phyloP scores from a whole-genome alignment of 2,797 vertebrate species.

The Esox lucius region DNA sequence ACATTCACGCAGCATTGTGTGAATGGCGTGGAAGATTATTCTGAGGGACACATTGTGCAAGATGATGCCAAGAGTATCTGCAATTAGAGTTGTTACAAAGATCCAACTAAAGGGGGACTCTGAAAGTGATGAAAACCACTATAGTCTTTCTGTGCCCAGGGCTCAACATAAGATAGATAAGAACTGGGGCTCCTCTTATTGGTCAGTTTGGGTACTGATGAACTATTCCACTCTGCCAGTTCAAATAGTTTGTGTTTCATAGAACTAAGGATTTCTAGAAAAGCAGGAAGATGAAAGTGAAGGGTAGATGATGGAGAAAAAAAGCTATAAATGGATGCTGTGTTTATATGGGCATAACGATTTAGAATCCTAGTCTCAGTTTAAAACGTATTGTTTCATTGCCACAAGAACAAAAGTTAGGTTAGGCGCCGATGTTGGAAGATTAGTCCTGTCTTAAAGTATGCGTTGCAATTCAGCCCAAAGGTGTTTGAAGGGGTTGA shows the following conservation, averaged over 20 bases:
- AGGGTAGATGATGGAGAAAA: not conserved
- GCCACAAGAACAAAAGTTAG: no score
- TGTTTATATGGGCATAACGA: no score
- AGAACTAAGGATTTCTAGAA: not conserved
- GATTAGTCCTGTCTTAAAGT: no score
- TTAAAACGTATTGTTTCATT: no score
- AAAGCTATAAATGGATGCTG: no score
- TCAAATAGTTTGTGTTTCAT: not conserved
- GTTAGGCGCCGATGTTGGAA: no score
- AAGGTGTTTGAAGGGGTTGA: no score
- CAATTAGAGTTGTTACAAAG: conserved; percentile 42
- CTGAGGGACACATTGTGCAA: conserved; percentile 35
- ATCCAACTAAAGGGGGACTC: conserved; percentile 37
- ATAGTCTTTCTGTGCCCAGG: conserved; percentile 17
- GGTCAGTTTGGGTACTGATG: conserved; percentile 28
- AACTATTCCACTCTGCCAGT: not conserved
- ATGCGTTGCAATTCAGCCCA: no score
- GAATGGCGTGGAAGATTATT: conserved; percentile 41
- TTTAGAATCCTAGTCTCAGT: no score
- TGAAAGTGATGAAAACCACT: conserved; percentile 25
- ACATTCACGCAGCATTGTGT: conserved; percentile 16
- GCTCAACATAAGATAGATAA: not conserved
- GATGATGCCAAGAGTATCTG: conserved; percentile 41
- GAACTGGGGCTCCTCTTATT: conserved; percentile 56
- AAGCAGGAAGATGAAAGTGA: not conserved